phyloP scores from a whole-genome alignment of 2,888 invertebrate species.

The Tiliacea citrago region DNA sequence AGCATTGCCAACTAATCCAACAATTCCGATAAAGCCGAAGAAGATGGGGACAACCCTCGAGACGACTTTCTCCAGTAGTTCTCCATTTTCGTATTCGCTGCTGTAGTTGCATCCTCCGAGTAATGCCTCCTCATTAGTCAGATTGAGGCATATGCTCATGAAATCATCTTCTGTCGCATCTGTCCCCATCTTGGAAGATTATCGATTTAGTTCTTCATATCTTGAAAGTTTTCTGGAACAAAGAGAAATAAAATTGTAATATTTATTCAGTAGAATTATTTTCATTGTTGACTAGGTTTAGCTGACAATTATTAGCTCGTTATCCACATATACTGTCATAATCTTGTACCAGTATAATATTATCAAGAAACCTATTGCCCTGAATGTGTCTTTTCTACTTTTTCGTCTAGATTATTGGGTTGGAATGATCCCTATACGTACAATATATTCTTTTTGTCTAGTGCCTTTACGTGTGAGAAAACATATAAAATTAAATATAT shows the following conservation, averaged over 20 bases:
- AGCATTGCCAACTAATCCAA: conserved; percentile 97
- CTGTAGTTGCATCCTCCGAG: conserved; percentile 83
- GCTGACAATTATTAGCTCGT: background rate
- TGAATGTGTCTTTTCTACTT: conserved; percentile 14
- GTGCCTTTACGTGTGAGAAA: conserved; percentile 4
- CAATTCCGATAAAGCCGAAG: conserved; percentile 96
- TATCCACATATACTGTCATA: background rate
- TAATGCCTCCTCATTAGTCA: conserved; percentile 81
- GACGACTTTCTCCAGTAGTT: conserved; percentile 92
- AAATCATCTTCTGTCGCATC: conserved; percentile 83
- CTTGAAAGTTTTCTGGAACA: conserved; percentile 76
- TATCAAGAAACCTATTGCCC: background rate
- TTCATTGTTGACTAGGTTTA: background rate
- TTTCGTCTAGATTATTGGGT: conserved; percentile 32
- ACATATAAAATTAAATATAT: conserved; percentile 42
- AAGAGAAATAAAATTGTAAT: conserved; percentile 50
- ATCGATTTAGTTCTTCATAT: conserved; percentile 69
- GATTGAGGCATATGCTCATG: conserved; percentile 84
- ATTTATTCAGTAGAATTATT: background rate
- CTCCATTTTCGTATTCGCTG: conserved; percentile 86
- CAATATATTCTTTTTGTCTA: conserved; percentile 34
- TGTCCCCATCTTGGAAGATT: conserved; percentile 78
- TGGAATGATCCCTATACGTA: background rate
- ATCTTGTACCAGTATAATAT: conserved; percentile 5
- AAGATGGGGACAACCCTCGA: conserved; percentile 94